Evolutionary conservation across 2,113 vertebrate genomes (phyloP).

Genomic region (Cygnus buccinator): DNA sequence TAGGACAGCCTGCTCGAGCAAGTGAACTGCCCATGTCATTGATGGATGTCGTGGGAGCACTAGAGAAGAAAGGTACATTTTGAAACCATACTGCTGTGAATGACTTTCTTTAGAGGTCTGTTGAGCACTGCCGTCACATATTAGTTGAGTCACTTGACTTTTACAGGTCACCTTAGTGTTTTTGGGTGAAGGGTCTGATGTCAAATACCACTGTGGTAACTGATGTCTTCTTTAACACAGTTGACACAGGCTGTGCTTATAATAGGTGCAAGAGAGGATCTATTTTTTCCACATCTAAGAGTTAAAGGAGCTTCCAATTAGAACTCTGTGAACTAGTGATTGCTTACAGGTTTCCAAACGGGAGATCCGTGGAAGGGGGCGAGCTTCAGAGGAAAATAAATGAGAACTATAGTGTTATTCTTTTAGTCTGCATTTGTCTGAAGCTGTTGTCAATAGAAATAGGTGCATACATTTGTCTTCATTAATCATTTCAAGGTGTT

Average conservation of each 20-base stretch:
- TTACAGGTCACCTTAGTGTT: neutral
- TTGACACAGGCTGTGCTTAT: neutral
- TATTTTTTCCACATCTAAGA: neutral
- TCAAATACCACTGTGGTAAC: neutral
- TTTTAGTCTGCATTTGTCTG: slow-evolving; percentile 38
- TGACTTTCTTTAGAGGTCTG: neutral
- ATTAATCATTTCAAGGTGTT: slow-evolving; percentile 76
- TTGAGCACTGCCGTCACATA: accelerated
- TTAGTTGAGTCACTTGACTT: neutral
- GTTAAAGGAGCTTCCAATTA: neutral
- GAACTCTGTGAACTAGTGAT: neutral
- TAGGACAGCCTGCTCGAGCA: neutral
- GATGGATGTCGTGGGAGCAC: neutral
- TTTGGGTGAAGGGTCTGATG: neutral
- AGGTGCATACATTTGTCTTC: slow-evolving; percentile 77
- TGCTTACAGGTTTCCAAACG: neutral
- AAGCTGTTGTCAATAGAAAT: slow-evolving; percentile 57
- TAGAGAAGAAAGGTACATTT: neutral
- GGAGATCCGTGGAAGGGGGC: neutral
- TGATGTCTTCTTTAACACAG: neutral
- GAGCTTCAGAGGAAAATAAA: neutral
- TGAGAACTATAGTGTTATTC: neutral
- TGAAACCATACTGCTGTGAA: neutral
- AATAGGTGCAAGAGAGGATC: neutral
- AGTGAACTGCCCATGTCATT: neutral